phyloP scores from a whole-genome alignment of 2,113 vertebrate genomes.

The Poecilia latipinna region DNA sequence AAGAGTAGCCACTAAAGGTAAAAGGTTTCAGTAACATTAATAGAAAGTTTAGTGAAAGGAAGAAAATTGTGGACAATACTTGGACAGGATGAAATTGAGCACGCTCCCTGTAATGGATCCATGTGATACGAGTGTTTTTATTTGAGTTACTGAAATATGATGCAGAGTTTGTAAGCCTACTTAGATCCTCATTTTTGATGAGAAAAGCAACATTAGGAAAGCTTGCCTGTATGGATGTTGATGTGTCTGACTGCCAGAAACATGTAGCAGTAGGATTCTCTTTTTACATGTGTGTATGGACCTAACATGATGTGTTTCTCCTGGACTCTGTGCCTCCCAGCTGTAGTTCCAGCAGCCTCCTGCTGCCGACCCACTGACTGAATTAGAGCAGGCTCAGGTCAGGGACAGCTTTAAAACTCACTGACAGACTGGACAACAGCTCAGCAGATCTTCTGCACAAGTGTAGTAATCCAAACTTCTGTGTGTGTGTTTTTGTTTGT shows the following conservation, averaged over 20 bases:
- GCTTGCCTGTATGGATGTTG: constrained; percentile 12
- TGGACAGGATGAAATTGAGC: no score
- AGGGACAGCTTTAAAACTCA: constrained; percentile 4
- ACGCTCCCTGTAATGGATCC: no score
- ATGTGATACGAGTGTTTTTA: no score
- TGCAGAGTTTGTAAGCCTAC: no score
- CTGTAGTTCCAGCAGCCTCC: neutral
- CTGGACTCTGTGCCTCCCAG: constrained; percentile 26
- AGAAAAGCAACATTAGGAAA: neutral
- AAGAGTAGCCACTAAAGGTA: no score
- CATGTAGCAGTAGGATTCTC: neutral
- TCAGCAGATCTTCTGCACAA: constrained; percentile 44
- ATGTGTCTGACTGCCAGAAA: constrained; percentile 3
- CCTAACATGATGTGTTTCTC: constrained; percentile 1
- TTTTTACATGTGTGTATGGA: constrained; percentile 28
- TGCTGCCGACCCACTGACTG: constrained; percentile 1
- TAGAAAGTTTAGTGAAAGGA: no score
- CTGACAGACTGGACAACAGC: constrained; percentile 9
- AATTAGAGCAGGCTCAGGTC: constrained; percentile 18
- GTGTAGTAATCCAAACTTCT: constrained; percentile 69
- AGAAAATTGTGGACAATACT: no score
- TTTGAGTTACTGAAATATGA: no score
- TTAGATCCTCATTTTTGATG: no score
- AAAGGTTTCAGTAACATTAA: no score
- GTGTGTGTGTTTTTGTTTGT: constrained; percentile 60